These are phyloP conservation scores for Rotaria macrura DNA, from an alignment of 2,888 invertebrate genomes.

Conservation along the genomic window DNA sequence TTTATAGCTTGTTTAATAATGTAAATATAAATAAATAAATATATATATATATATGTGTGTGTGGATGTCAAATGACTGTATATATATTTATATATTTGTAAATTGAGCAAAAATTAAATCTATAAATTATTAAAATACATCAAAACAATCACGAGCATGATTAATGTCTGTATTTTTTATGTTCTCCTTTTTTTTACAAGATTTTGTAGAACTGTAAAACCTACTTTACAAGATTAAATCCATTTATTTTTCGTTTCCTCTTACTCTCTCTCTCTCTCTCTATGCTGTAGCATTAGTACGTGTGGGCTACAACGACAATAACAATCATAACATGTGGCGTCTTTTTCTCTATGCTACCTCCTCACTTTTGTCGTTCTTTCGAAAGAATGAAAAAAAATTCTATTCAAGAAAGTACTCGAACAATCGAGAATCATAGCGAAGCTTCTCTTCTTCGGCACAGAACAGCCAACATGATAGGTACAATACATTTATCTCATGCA, in stretches of 20 bases:
- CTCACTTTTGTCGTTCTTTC: not conserved
- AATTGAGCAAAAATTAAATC: not conserved
- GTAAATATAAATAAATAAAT: not conserved
- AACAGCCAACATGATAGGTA: not conserved
- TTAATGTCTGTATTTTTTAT: not conserved
- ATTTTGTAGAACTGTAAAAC: not conserved
- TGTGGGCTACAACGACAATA: not conserved
- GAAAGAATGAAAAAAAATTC: not conserved
- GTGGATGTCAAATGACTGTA: too few relatives aligned
- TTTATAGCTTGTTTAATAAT: not conserved
- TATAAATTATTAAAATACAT: not conserved
- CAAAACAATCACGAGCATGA: not conserved
- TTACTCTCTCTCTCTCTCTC: not conserved
- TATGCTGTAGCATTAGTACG: not conserved
- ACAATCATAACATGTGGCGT: not conserved
- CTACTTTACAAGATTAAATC: not conserved
- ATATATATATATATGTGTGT: not conserved
- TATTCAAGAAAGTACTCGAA: not conserved
- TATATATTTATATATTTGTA: too few relatives aligned
- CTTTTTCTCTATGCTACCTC: not conserved
- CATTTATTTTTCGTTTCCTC: slow-evolving; percentile 19
- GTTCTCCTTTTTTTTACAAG: not conserved
- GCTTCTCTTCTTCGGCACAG: not conserved
- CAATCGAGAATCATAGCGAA: not conserved
- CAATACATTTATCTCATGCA: not conserved